A percentile compares a stretch with the other conserved stretches of the same genome.
These are phyloP conservation scores for Dipodomys spectabilis DNA, from an alignment of 2,113 vertebrate species.

Conservation along the genomic window DNA sequence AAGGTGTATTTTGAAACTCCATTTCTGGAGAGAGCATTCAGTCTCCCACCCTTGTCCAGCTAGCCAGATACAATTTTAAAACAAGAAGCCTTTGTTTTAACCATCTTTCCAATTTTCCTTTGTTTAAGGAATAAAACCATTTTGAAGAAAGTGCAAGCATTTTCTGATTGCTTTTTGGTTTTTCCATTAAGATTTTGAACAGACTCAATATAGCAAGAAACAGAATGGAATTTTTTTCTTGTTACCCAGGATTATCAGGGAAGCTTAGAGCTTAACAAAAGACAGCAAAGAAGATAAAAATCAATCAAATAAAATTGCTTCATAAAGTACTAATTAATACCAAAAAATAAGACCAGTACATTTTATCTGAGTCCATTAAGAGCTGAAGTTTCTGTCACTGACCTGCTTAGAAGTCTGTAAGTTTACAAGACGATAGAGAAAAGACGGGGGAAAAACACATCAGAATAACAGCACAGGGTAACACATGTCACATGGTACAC, in stretches of 20 bases:
- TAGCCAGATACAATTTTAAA: constrained; percentile 42
- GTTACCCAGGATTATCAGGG: constrained; percentile 14
- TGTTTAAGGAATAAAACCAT: constrained; percentile 68
- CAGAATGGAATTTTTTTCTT: constrained; percentile 19
- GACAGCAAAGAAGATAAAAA: background rate
- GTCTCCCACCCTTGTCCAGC: background rate
- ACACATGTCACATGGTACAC: background rate
- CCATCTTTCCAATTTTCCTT: constrained; percentile 32
- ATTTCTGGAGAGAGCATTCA: background rate
- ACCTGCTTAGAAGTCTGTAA: background rate
- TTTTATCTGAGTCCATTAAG: background rate
- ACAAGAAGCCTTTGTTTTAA: background rate
- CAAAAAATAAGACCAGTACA: background rate
- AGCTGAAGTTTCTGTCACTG: background rate
- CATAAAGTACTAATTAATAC: background rate
- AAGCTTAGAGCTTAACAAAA: background rate
- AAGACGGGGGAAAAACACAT: no score
- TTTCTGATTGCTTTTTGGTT: constrained; percentile 72
- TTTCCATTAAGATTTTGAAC: constrained; percentile 72
- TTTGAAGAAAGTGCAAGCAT: constrained; percentile 37
- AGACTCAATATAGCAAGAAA: constrained; percentile 64
- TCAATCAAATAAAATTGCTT: background rate
- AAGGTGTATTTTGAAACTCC: background rate
- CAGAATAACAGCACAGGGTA: background rate
- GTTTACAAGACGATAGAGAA: background rate